These are phyloP conservation scores for Aphidius gifuensis DNA, from an alignment of 1,140 invertebrate species.

Conservation along the genomic window DNA sequence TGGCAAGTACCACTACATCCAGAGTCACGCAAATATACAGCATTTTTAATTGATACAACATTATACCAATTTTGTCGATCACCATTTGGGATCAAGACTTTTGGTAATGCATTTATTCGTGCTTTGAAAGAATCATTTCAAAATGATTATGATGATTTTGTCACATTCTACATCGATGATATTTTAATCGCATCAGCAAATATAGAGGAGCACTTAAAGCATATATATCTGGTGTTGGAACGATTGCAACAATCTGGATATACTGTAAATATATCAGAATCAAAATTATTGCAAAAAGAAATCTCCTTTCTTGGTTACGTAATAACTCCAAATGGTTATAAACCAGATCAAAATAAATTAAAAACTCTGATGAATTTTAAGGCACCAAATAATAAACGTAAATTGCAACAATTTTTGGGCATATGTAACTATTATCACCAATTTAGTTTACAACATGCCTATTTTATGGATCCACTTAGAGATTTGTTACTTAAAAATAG, in stretches of 20 bases:
- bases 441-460: not conserved
- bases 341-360: not conserved
- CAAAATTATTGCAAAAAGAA: not conserved
- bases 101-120: not conserved
- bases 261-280: not conserved
- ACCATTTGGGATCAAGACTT: not conserved
- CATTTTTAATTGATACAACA: too few relatives aligned
- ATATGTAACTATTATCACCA: constrained; percentile 5
- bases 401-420: not conserved
- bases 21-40: too few relatives aligned
- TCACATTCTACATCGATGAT: not conserved
- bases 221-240: not conserved
- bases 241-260: not conserved
- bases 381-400: not conserved
- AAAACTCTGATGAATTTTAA: not conserved
- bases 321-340: not conserved
- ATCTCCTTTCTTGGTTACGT: not conserved
- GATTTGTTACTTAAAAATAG: not conserved
- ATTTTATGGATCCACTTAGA: constrained; percentile 1
- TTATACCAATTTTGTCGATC: not conserved
- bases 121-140: not conserved
- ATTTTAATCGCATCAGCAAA: not conserved
- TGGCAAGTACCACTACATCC: not conserved
- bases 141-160: not conserved
- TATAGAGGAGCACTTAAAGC: not conserved